These are phyloP conservation scores for Drosophila histrio DNA, from an alignment of 2,888 invertebrate genomes.

Conservation along the genomic window DNA sequence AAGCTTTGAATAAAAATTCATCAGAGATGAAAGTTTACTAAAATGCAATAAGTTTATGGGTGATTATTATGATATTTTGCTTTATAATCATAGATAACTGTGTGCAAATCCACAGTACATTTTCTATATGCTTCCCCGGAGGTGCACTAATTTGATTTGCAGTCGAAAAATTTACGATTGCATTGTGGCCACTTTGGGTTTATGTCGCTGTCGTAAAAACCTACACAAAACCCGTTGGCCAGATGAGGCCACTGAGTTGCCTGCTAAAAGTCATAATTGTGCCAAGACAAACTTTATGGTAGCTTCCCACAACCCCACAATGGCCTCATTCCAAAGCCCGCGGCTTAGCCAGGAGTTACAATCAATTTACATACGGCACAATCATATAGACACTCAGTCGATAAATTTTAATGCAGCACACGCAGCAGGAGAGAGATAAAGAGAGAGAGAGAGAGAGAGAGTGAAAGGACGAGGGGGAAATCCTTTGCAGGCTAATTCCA, in stretches of 20 bases:
- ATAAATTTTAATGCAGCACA: constrained; percentile 66
- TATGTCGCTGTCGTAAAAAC: constrained; percentile 53
- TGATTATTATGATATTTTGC: no score
- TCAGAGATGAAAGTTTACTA: no score
- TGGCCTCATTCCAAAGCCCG: background rate
- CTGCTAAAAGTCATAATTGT: constrained; percentile 60
- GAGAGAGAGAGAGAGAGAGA: background rate
- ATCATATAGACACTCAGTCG: constrained; percentile 57
- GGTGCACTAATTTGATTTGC: constrained; percentile 58
- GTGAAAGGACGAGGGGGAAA: background rate
- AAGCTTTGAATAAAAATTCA: no score
- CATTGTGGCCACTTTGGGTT: constrained; percentile 58
- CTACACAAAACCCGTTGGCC: constrained; percentile 33
- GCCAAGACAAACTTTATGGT: constrained; percentile 51
- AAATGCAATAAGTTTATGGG: no score
- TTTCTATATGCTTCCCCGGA: constrained; percentile 5
- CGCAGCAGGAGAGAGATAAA: constrained; percentile 23
- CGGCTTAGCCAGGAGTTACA: constrained; percentile 38
- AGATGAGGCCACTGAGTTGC: constrained; percentile 52
- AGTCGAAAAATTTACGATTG: constrained; percentile 58
- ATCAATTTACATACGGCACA: constrained; percentile 61
- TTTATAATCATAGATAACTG: background rate
- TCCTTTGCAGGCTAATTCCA: constrained; percentile 59
- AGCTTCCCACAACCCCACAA: background rate
- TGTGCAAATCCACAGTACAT: background rate